These are phyloP conservation scores for Microctenopoma steveboyesi DNA, from an alignment of 2,797 vertebrate genomes.

Conservation along the genomic window DNA sequence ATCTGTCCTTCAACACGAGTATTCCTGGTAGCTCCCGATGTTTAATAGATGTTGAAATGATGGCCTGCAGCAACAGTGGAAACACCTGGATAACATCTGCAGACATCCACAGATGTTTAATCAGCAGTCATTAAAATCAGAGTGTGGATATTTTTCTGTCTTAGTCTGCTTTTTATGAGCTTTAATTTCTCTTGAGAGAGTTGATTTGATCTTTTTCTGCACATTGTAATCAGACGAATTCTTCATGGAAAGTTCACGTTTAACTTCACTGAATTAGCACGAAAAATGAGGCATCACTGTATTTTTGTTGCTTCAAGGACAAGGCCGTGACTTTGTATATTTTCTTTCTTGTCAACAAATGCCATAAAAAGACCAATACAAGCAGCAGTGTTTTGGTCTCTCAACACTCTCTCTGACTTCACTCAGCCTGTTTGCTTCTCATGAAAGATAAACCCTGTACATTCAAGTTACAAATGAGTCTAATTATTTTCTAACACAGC, in stretches of 20 bases:
- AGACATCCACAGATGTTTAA: neutral
- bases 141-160: neutral
- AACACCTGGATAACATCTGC: conserved; percentile 4
- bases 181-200: conserved; percentile 5
- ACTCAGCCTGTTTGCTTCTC: neutral
- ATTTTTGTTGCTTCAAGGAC: neutral
- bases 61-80: neutral
- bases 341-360: conserved; percentile 1
- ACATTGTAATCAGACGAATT: neutral
- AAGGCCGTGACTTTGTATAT: neutral
- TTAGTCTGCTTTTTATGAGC: neutral
- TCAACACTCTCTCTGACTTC: neutral
- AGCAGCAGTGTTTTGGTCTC: neutral
- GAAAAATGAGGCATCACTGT: neutral
- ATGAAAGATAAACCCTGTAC: neutral
- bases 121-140: neutral
- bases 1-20: neutral
- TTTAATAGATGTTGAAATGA: neutral
- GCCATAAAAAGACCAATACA: neutral
- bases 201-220: conserved; percentile 2
- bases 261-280: neutral
- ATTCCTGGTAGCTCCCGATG: neutral
- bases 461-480: neutral
- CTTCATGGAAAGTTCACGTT: neutral
- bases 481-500: neutral